Evolutionary conservation across 2,113 vertebrate species (phyloP).

Genomic region (Romanogobio albipinnatus): DNA sequence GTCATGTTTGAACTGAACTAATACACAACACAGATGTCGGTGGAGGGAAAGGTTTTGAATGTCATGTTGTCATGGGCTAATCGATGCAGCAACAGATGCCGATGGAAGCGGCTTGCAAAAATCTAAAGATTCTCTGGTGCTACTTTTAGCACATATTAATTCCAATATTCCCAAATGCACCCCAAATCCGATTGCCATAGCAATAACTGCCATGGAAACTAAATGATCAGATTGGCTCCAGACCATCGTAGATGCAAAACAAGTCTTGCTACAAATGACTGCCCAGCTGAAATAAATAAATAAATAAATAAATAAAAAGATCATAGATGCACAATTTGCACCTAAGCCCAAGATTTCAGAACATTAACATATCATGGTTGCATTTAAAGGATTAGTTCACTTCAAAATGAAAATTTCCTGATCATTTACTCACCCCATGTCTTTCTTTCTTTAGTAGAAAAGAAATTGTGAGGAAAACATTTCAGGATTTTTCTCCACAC

Average conservation of each 20-base stretch:
- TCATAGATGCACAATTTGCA: too few relatives aligned
- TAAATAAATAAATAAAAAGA: too few relatives aligned
- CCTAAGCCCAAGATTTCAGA: too few relatives aligned
- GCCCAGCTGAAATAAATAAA: too few relatives aligned
- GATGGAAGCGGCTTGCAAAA: neutral
- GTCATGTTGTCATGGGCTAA: neutral
- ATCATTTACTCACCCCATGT: too few relatives aligned
- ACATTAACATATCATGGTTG: too few relatives aligned
- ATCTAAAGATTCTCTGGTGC: neutral
- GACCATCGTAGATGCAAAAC: neutral
- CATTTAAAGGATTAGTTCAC: too few relatives aligned
- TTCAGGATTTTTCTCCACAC: too few relatives aligned
- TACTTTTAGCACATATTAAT: neutral
- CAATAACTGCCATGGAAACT: constrained; percentile 31
- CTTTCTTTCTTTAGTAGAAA: too few relatives aligned
- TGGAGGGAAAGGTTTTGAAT: neutral
- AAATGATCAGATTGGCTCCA: neutral
- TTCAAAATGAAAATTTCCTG: too few relatives aligned
- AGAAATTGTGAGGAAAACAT: too few relatives aligned
- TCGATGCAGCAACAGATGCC: neutral
- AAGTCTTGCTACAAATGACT: neutral
- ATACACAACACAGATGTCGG: constrained; percentile 10
- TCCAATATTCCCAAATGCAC: neutral
- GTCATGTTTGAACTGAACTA: neutral
- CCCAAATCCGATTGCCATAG: neutral